Evolutionary conservation across 2,888 invertebrate species (phyloP).

Genomic region (Torymus aiolomorphi): DNA sequence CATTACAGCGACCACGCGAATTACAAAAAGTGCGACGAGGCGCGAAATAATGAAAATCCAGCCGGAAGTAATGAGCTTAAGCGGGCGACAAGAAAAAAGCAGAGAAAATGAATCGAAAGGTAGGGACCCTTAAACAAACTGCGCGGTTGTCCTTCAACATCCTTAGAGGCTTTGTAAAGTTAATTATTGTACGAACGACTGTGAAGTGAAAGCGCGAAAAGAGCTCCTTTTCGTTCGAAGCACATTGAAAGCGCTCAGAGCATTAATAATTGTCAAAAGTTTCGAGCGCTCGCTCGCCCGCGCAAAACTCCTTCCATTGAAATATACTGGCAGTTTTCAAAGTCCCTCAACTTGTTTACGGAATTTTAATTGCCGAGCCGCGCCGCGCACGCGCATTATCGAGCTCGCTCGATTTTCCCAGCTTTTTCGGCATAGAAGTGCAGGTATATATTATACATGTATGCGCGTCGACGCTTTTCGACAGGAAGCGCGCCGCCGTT

Average conservation of each 20-base stretch:
- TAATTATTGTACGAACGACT: no score
- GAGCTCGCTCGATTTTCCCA: not conserved
- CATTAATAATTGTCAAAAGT: conserved; percentile 50
- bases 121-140: no score
- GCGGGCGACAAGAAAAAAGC: no score
- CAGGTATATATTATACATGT: not conserved
- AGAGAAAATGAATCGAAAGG: no score
- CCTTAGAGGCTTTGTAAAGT: no score
- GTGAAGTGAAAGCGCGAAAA: no score
- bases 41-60: no score
- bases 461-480: conserved; percentile 59
- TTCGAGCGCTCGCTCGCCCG: not conserved
- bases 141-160: no score
- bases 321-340: conserved; percentile 17
- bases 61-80: no score
- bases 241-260: conserved; percentile 24
- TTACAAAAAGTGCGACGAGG: no score
- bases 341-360: conserved; percentile 31
- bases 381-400: not conserved
- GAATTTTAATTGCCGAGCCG: conserved; percentile 40
- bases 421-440: not conserved
- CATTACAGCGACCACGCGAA: no score
- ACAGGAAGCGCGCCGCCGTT: conserved; percentile 63
- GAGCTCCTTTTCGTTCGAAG: not conserved
- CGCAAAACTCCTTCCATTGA: not conserved